A percentile compares a stretch with the other conserved stretches of the same genome.
phyloP scores from a whole-genome alignment of 1,140 invertebrate genomes.

The Chionoecetes opilio region DNA sequence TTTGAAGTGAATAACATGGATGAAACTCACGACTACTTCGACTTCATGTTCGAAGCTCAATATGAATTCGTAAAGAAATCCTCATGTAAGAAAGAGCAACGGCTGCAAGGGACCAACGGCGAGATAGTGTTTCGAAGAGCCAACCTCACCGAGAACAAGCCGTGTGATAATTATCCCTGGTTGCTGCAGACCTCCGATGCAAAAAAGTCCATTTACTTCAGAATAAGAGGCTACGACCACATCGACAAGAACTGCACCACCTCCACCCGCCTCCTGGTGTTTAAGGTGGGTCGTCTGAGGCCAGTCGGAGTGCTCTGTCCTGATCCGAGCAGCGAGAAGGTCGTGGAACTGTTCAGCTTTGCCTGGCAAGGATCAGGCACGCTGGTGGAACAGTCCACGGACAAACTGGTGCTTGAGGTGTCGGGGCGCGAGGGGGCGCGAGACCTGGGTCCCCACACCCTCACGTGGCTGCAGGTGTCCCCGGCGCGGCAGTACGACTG shows the following conservation, averaged over 20 bases:
- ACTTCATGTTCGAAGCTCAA: conserved; percentile 92
- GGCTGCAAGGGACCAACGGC: conserved; percentile 79
- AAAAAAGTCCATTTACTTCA: conserved; percentile 80
- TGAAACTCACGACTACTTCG: conserved; percentile 91
- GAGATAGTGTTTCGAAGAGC: conserved; percentile 76
- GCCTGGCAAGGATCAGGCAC: conserved; percentile 87
- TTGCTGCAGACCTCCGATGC: conserved; percentile 79
- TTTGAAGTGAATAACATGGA: conserved; percentile 93
- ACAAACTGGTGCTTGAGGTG: conserved; percentile 76
- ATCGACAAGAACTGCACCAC: conserved; percentile 86
- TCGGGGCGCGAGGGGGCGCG: conserved; percentile 63
- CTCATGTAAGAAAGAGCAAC: conserved; percentile 78
- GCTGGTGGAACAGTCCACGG: conserved; percentile 78
- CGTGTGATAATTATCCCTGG: conserved; percentile 81
- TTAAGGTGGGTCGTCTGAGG: conserved; percentile 86
- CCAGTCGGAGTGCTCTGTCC: conserved; percentile 86
- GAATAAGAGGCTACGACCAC: conserved; percentile 80
- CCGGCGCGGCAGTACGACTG: conserved; percentile 82
- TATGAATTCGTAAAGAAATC: conserved; percentile 82
- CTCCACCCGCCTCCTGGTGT: conserved; percentile 89
- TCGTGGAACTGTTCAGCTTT: conserved; percentile 92
- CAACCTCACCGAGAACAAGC: conserved; percentile 78
- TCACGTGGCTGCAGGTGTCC: conserved; percentile 93
- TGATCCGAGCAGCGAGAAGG: conserved; percentile 86
- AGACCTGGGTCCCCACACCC: conserved; percentile 88